Conservation (phyloP, 2,888 invertebrate species). For the Monoplex corrugatus region DNA sequence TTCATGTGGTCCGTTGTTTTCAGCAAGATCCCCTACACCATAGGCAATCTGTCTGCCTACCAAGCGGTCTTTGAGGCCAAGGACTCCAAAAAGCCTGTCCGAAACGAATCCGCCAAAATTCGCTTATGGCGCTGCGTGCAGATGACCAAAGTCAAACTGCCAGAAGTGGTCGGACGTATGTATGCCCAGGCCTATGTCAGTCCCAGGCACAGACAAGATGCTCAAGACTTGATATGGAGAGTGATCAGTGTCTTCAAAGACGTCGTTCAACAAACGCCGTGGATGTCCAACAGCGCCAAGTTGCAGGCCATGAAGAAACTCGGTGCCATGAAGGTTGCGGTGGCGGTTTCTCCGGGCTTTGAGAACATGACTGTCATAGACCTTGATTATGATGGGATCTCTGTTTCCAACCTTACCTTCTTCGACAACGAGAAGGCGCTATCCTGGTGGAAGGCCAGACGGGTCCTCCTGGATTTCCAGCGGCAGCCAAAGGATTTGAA, state of each 20-base stretch:
- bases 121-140: neutral
- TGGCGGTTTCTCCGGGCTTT: neutral
- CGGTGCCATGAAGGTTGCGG: neutral
- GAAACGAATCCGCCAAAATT: neutral
- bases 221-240: neutral
- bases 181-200: neutral
- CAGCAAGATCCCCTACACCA: neutral
- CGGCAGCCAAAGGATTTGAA: neutral
- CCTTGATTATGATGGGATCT: neutral
- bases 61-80: neutral
- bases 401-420: neutral
- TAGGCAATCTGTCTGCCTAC: neutral
- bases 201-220: neutral
- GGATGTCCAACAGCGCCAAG: neutral
- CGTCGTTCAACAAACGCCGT: neutral
- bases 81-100: no score
- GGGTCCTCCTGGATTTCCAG: neutral
- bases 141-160: neutral
- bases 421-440: neutral
- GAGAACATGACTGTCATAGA: neutral
- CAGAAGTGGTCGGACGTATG: neutral
- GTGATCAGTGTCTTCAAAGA: neutral
- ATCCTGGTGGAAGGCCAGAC: neutral
- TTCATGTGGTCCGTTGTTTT: neutral
- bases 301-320: neutral